Conservation (phyloP, 2,888 invertebrate species). For the Ethmia dodecea region DNA sequence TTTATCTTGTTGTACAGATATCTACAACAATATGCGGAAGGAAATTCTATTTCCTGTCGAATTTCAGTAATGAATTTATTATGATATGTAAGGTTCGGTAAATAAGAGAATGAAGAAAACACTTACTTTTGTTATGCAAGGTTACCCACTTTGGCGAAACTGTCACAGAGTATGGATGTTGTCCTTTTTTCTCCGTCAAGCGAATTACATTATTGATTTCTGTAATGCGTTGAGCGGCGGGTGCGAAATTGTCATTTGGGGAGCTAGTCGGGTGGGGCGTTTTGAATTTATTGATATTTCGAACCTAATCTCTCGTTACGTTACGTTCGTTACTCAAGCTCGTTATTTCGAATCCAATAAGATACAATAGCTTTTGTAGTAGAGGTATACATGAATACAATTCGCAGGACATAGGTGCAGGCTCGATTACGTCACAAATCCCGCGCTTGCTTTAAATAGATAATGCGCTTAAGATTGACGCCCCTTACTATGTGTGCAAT, state of each 20-base stretch:
- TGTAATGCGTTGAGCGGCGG: conserved; percentile 39
- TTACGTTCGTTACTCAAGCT: background rate
- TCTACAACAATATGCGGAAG: too few relatives aligned
- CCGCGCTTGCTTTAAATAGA: conserved; percentile 13
- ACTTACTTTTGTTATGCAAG: too few relatives aligned
- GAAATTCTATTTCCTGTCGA: too few relatives aligned
- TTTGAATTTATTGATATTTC: conserved; percentile 22
- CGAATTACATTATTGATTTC: conserved; percentile 46
- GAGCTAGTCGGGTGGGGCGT: conserved; percentile 30
- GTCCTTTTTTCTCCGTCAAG: conserved; percentile 27
- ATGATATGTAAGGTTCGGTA: too few relatives aligned
- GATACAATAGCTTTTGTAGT: background rate
- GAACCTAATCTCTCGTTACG: background rate
- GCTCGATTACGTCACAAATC: conserved; percentile 3
- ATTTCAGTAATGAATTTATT: too few relatives aligned
- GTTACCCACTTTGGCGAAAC: too few relatives aligned
- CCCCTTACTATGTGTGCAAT: conserved; percentile 2
- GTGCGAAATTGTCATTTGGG: conserved; percentile 20
- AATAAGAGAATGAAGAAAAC: too few relatives aligned
- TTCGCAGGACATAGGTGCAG: conserved; percentile 2
- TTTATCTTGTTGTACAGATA: too few relatives aligned
- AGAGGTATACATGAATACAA: background rate
- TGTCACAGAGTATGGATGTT: too few relatives aligned
- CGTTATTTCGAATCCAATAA: background rate
- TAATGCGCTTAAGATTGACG: conserved; percentile 18